Evolutionary conservation across 2,888 invertebrate genomes (phyloP), one percentile per base, ranked within the genome.

Genomic region (Lumbricus terrestris): DNA sequence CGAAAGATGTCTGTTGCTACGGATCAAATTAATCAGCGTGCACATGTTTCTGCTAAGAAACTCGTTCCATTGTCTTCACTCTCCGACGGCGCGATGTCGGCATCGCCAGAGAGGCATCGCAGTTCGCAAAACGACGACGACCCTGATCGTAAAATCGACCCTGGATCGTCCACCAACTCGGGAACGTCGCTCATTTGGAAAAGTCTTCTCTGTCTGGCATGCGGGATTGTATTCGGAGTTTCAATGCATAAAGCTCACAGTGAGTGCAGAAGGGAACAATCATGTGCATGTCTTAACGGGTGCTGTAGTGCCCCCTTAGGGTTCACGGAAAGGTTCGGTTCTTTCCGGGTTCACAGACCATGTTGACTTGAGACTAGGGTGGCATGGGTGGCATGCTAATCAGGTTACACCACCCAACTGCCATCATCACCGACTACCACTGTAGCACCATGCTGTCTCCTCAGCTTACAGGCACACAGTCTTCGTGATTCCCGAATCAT

Each of bases 221-320:
- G 91, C 90, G 91, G 91, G 23, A 35, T 91, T 23, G 37, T 90
- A 6, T 91, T 91, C 47, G 91, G 91, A 35, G 82, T 91, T 88
- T 91, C 90, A 54, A 89, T 91, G 89, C 90, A 91, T 29, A 91
- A 90, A 89, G 90, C 89, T 20, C 47, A 90, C 37, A 89, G 91
- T 91, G 88, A 85, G 90, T 47, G 20, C 47, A 47, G 11, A 18
- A 47, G 47, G 4, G 15, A 1, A n/a, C n/a, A n/a, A 1, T 16
- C 15, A 40, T 40, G 15, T 40, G 40, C 40, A 40, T 13, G 16
- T 40, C 40, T 13, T 1, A 40, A 40, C 15, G 40, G 5, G 15
- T 40, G 16, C 1, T 16, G 16, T 5, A 13, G 38, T 38, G 38
- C 38, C n/a, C n/a, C n/a, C n/a, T n/a, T n/a, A n/a, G n/a, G n/a